Evolutionary conservation across 2,113 vertebrate genomes (phyloP).

Genomic region (Penelope pileata): DNA sequence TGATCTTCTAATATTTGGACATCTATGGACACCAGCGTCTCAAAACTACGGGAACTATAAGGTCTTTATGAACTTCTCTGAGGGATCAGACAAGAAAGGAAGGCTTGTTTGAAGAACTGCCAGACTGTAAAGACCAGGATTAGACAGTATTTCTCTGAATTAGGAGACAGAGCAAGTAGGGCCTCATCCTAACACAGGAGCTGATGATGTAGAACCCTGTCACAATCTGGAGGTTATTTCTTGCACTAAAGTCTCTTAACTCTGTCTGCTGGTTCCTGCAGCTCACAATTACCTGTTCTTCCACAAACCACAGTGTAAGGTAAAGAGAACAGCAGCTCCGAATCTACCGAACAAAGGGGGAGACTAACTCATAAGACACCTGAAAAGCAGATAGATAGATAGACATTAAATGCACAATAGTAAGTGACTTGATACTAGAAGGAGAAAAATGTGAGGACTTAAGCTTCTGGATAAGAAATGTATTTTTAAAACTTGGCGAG

Average conservation of each 20-base stretch:
- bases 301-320: background rate
- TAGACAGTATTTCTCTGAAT: fast-evolving
- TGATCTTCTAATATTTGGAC: background rate
- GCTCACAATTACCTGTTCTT: background rate
- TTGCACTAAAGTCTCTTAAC: background rate
- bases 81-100: background rate
- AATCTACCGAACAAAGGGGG: background rate
- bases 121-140: background rate
- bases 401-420: background rate
- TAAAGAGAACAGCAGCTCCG: background rate
- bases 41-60: background rate
- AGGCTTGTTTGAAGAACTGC: background rate
- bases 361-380: background rate
- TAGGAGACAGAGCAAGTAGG: background rate
- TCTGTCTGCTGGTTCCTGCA: background rate
- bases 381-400: background rate
- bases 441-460: background rate
- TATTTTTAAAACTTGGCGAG: background rate
- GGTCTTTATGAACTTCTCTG: background rate
- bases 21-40: background rate
- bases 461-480: background rate
- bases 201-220: background rate
- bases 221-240: background rate
- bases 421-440: background rate
- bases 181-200: background rate